Evolutionary conservation across 1,140 invertebrate species (phyloP).

Genomic region (Harpegnathos saltator): DNA sequence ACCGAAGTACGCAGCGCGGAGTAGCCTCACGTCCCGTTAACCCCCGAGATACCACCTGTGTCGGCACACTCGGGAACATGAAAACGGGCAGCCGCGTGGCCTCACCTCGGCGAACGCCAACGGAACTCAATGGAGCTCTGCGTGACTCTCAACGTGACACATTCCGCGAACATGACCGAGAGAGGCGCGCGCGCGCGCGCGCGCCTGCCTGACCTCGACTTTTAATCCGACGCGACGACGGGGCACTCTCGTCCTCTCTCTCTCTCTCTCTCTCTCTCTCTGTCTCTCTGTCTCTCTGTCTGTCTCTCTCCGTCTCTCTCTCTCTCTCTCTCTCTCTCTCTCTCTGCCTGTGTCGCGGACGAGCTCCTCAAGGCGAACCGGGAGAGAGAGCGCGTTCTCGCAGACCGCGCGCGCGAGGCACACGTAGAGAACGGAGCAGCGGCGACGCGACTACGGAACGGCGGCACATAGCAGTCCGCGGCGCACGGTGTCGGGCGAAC

Average conservation of each 20-base stretch:
- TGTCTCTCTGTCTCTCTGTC: not conserved
- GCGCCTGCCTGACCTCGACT: conserved; percentile 22
- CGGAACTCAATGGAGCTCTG: conserved; percentile 8
- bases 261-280: not conserved
- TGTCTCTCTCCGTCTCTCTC: not conserved
- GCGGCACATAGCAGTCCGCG: conserved; percentile 73
- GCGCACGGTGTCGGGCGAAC: conserved; percentile 84
- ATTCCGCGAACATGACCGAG: conserved; percentile 36
- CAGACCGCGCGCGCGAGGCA: conserved; percentile 64
- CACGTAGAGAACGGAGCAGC: conserved; percentile 54
- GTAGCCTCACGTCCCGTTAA: not conserved
- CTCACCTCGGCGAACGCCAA: not conserved
- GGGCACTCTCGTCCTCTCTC: not conserved
- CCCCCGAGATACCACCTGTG: conserved; percentile 23
- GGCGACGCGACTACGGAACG: not conserved
- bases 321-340: not conserved
- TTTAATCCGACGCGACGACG: conserved; percentile 2
- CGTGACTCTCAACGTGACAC: conserved; percentile 27
- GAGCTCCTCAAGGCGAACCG: conserved; percentile 25
- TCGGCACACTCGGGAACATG: not conserved
- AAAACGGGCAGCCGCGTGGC: not conserved
- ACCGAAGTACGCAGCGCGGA: not conserved
- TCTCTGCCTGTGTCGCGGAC: not conserved
- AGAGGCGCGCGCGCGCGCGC: not conserved
- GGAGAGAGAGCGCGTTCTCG: conserved; percentile 13